Base-by-base conservation (phyloP, 2,797 vertebrate species). In the Anolis apletophallus region DNA sequence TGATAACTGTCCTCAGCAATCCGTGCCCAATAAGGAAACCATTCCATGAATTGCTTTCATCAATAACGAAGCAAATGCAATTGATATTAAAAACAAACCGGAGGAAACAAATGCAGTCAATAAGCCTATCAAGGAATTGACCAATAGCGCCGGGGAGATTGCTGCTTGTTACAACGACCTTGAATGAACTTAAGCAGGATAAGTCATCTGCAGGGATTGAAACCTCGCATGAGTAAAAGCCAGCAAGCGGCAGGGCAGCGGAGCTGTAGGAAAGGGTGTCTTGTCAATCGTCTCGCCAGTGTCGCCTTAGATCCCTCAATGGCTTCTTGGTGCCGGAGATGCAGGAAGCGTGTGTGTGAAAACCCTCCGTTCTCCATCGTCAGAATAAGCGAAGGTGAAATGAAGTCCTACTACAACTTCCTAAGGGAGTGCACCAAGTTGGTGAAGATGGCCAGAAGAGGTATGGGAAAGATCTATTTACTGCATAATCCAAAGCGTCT, bases 321-420 rank as follows among this genome's bases (percentile, higher is more conserved):
- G 90, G 94, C 92, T 86, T 94, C 94, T 72, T 90, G 86, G 78
- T 97, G 97, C 92, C 93, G 29, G 14, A 92, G 89, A 75, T 97
- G 97, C 88, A 96, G 97, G 81, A 94, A 91, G 84, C 94, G 95
- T 73, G 93, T 94, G 89, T 92, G 91, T 34, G 90, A 87, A 52
- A 94, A 90, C 85, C 83, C 91, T 5, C 95, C 96, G 81, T 98
- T 96, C 87, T 96, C 96, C 50, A 90, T 94, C n/a, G 94, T 98
- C 83, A 95, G 96, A 90, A 98, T 99, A 93, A 97, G 97, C 26
- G 95, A 96, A 32, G 96, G 95, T 55, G 98, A 99, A 95, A 99
- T 98, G 98, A 96, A 97, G 92, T 97, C 97, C 17, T 99, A 98
- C 34, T 95, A 97, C 90, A 95, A 88, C 91, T 97, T 99, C 91